Percentiles rank a stretch among this genome's conserved stretches.
Conservation (phyloP, 2,888 invertebrate genomes). For the Tenthredo notha region DNA sequence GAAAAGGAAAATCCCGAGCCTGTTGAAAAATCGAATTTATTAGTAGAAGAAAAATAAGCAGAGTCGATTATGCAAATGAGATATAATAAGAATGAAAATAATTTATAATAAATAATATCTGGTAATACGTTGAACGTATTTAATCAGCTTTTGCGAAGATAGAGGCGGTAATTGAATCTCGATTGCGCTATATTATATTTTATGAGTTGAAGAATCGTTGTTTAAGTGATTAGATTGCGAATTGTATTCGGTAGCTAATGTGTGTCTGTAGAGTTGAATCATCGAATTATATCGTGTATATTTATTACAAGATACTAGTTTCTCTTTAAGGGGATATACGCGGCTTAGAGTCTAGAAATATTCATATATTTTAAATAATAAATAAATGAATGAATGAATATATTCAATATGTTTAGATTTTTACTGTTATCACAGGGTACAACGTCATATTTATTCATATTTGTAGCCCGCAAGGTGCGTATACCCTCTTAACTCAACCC, state of each 20-base stretch:
- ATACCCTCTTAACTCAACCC: not conserved
- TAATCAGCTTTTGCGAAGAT: not conserved
- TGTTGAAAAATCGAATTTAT: not conserved
- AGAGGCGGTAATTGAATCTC: constrained; percentile 6
- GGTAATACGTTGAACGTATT: constrained; percentile 17
- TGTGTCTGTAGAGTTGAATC: not conserved
- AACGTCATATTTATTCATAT: no score
- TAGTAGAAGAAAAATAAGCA: constrained; percentile 4
- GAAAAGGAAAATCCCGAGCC: constrained; percentile 57
- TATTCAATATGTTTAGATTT: no score
- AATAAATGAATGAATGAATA: no score
- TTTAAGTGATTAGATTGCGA: not conserved
- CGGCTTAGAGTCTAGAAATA: no score
- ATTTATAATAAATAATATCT: not conserved
- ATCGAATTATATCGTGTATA: constrained; percentile 12
- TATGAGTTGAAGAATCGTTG: not conserved
- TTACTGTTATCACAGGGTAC: no score
- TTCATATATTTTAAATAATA: no score
- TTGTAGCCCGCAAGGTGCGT: no score
- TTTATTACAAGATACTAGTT: not conserved
- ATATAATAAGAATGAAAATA: not conserved
- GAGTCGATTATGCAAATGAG: not conserved
- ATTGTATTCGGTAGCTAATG: not conserved
- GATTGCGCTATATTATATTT: not conserved
- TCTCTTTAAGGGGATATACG: not conserved